A percentile compares a stretch with the other conserved stretches of the same genome.
Conservation (phyloP, 2,113 vertebrate genomes). For the Turnix velox region DNA sequence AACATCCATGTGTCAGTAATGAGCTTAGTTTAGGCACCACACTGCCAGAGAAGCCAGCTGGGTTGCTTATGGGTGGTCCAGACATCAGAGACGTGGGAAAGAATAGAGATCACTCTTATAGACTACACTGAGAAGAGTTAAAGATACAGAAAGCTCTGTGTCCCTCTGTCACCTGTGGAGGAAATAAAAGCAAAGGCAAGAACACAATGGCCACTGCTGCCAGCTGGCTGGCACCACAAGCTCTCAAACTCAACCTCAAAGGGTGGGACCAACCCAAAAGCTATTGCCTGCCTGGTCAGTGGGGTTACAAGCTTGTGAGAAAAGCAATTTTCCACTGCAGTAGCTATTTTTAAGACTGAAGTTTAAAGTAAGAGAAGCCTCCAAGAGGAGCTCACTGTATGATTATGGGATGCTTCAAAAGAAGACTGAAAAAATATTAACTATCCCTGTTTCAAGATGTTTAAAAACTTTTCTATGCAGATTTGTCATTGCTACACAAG, state of each 20-base stretch:
- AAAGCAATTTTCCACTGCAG: slow-evolving; percentile 5
- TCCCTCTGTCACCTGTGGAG: rapidly evolving
- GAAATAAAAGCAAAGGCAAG: not conserved
- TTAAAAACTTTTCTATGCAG: not conserved
- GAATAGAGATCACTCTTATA: not conserved
- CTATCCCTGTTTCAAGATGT: slow-evolving; percentile 5
- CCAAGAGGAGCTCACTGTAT: not conserved
- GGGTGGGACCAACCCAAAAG: not conserved
- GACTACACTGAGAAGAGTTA: not conserved
- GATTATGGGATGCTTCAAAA: slow-evolving; percentile 25
- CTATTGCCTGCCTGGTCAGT: not conserved
- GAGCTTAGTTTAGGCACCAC: not conserved
- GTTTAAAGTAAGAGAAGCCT: not conserved
- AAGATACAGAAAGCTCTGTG: not conserved
- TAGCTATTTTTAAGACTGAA: slow-evolving; percentile 29
- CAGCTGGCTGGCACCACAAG: not conserved
- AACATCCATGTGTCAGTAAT: not conserved
- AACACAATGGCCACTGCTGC: rapidly evolving
- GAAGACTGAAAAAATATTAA: not conserved
- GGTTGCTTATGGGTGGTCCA: slow-evolving; percentile 41
- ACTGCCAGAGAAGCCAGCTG: slow-evolving; percentile 49
- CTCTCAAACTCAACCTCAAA: not conserved
- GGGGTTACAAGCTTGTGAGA: not conserved
- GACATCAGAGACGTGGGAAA: not conserved
- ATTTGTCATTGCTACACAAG: not conserved